phyloP scores from a whole-genome alignment of 2,113 vertebrate species.

The Paramisgurnus dabryanus region DNA sequence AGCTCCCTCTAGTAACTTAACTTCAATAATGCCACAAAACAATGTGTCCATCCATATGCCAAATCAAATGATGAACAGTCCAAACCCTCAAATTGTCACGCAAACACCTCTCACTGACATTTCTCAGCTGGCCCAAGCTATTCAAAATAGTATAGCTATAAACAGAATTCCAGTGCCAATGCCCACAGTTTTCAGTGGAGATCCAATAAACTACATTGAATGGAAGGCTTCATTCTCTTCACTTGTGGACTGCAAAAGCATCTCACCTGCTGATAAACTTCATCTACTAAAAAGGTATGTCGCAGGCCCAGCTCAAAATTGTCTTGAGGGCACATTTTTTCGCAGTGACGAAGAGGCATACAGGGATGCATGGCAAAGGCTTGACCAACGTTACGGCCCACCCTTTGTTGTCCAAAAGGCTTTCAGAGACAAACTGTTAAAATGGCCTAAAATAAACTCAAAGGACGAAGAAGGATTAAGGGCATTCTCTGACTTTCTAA shows the following conservation, averaged over 20 bases:
- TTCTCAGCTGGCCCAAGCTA: constrained; percentile 10
- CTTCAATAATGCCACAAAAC: too few species aligned
- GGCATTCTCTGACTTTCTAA: too few species aligned
- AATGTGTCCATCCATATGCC: neutral
- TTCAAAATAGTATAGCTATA: neutral
- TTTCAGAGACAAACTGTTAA: too few species aligned
- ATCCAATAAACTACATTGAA: constrained; percentile 26
- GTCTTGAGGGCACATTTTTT: constrained; percentile 28
- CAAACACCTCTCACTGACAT: neutral
- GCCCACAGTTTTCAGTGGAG: constrained; percentile 9
- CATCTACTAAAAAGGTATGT: constrained; percentile 11
- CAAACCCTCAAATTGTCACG: neutral
- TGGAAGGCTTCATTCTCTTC: constrained; percentile 37
- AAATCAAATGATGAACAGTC: neutral
- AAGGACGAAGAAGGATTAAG: too few species aligned
- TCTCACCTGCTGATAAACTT: neutral
- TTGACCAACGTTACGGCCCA: too few species aligned
- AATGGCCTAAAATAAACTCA: too few species aligned
- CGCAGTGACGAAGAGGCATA: constrained; percentile 34
- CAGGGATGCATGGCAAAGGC: neutral
- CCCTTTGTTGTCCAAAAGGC: too few species aligned
- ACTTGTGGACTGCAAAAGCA: constrained; percentile 8
- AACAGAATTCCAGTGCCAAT: constrained; percentile 10
- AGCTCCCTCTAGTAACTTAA: too few species aligned
- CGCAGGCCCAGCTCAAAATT: constrained; percentile 1